These are phyloP conservation scores for Tapirus terrestris DNA, from an alignment of 2,113 vertebrate species.

Conservation along the genomic window DNA sequence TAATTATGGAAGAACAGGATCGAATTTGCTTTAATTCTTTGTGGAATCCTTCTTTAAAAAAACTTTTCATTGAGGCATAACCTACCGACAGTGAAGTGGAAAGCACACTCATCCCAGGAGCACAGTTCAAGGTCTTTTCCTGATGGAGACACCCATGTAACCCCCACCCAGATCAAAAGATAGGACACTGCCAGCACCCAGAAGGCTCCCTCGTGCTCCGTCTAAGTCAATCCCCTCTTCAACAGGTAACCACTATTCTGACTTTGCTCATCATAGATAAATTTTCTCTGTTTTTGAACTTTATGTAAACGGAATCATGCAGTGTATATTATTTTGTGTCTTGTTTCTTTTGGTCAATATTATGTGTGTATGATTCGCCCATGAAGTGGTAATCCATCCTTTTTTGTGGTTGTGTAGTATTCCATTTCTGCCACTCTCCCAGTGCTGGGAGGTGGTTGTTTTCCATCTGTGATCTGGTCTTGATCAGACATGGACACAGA, in stretches of 20 bases:
- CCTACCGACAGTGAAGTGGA: neutral
- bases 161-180: neutral
- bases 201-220: neutral
- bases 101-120: neutral
- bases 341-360: neutral
- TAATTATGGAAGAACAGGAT: neutral
- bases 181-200: fast-evolving
- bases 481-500: neutral
- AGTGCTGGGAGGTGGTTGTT: neutral
- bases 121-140: neutral
- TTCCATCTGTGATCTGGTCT: neutral
- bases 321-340: neutral
- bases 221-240: neutral
- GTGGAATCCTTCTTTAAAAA: neutral
- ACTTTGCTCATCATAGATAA: neutral
- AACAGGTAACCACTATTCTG: neutral
- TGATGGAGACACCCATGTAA: neutral
- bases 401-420: neutral
- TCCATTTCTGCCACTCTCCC: neutral
- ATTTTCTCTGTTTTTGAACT: neutral
- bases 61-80: neutral
- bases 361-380: fast-evolving
- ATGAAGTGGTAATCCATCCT: fast-evolving
- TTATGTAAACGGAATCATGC: fast-evolving
- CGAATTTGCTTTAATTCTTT: neutral